Percentiles rank a stretch among this genome's conserved stretches.
Evolutionary conservation across 2,113 vertebrate species (phyloP).

Genomic region (Gallinago undulata): DNA sequence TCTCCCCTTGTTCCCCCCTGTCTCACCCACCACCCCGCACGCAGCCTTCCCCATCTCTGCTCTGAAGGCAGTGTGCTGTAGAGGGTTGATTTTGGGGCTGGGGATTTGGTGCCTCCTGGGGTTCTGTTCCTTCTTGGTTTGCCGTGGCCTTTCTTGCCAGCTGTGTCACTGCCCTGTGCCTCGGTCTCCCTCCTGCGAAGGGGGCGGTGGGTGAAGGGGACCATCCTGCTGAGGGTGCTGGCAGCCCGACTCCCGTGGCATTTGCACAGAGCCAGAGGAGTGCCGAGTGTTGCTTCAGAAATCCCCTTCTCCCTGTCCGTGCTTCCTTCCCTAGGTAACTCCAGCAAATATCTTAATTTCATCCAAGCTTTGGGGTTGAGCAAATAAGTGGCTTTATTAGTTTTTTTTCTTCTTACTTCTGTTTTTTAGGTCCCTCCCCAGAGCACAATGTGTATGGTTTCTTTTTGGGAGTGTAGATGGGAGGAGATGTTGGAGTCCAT

Average conservation of each 20-base stretch:
- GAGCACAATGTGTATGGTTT: not conserved
- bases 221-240: slow-evolving; percentile 7
- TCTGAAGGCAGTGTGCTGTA: not conserved
- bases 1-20: not conserved
- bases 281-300: not conserved
- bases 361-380: not conserved
- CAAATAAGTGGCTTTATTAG: not conserved
- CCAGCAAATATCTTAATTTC: not conserved
- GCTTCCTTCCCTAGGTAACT: slow-evolving; percentile 3
- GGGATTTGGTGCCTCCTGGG: not conserved
- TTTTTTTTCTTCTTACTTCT: not conserved
- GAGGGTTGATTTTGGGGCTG: not conserved
- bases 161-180: not conserved
- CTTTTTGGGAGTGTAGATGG: not conserved
- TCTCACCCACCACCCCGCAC: not conserved
- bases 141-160: slow-evolving; percentile 8
- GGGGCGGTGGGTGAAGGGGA: not conserved
- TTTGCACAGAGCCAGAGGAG: not conserved
- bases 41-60: not conserved
- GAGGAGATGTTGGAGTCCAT: not conserved
- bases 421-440: not conserved
- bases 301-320: not conserved
- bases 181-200: not conserved
- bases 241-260: not conserved
- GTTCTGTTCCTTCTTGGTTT: not conserved